Percentiles rank a stretch among this genome's conserved stretches.
These are phyloP conservation scores for Pseudomyrmex flavicornis DNA, from an alignment of 1,140 invertebrate genomes.

Conservation along the genomic window DNA sequence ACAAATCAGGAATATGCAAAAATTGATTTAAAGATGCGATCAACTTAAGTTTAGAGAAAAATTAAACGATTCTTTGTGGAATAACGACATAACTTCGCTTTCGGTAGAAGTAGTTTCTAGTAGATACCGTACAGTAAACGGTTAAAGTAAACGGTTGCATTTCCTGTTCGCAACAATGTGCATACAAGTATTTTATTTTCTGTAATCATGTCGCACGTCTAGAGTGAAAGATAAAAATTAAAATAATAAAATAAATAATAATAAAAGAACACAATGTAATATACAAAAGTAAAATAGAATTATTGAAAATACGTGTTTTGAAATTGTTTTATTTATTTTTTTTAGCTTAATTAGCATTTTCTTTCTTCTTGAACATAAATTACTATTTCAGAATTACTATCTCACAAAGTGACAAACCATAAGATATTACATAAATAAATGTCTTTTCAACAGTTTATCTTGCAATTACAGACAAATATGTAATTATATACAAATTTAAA, in stretches of 20 bases:
- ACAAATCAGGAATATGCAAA: neutral
- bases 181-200: neutral
- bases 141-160: neutral
- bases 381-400: neutral
- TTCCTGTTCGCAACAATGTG: neutral
- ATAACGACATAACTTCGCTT: neutral
- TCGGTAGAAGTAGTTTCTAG: neutral
- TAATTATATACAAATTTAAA: neutral
- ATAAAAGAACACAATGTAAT: too few species aligned
- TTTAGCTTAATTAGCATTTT: too few species aligned
- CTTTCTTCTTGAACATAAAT: neutral
- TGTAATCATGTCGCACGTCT: neutral
- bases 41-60: neutral
- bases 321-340: too few species aligned
- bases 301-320: too few species aligned
- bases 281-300: too few species aligned
- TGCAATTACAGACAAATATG: too few species aligned
- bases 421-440: constrained; percentile 35
- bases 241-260: too few species aligned
- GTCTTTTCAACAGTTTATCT: neutral
- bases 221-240: neutral
- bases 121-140: neutral
- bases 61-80: neutral
- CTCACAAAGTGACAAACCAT: neutral
- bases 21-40: neutral